Conservation (phyloP, 2,113 vertebrate species). For the Muntiacus reevesi region DNA sequence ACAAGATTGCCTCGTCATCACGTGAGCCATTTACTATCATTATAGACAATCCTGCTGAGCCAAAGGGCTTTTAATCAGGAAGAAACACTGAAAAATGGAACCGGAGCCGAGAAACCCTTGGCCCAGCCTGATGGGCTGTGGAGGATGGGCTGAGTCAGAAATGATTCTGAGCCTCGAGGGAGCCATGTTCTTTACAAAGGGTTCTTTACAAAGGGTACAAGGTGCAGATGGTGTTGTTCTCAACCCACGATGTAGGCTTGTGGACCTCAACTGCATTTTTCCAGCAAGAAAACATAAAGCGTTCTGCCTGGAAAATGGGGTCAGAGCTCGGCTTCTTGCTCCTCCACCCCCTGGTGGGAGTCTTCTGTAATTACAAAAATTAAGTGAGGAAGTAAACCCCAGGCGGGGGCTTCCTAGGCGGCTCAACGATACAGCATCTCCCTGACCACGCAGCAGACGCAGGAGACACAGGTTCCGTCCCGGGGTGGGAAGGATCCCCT, state of each 20-base stretch:
- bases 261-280: neutral
- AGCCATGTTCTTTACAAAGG: neutral
- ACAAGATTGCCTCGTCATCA: neutral
- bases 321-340: neutral
- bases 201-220: neutral
- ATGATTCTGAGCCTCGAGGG: neutral
- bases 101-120: neutral
- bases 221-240: neutral
- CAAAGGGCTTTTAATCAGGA: constrained; percentile 35
- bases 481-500: neutral
- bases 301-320: neutral
- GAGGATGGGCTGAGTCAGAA: neutral
- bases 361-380: neutral
- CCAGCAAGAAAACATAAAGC: neutral
- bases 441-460: neutral
- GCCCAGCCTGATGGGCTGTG: neutral
- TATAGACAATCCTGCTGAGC: neutral
- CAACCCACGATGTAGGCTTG: neutral
- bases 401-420: neutral
- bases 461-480: neutral
- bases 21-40: constrained; percentile 18
- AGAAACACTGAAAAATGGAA: neutral
- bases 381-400: neutral
- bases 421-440: neutral
- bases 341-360: neutral